These are phyloP conservation scores for Diachasma alloeum DNA, from an alignment of 1,140 invertebrate genomes.

Conservation along the genomic window DNA sequence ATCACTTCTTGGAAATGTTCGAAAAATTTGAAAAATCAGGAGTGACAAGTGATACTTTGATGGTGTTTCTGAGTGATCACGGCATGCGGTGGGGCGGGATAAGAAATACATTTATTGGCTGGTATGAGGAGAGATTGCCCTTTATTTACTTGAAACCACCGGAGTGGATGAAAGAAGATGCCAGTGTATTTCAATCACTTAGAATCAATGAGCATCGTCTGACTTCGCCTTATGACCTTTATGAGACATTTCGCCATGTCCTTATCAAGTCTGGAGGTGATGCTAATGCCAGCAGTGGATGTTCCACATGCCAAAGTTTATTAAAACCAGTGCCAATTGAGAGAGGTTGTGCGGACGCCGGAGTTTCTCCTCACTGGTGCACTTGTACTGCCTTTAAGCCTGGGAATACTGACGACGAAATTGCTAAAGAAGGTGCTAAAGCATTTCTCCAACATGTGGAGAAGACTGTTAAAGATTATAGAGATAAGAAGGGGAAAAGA, in stretches of 20 bases:
- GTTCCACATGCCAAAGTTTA: conserved; percentile 74
- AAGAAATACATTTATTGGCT: conserved; percentile 81
- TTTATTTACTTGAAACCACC: conserved; percentile 85
- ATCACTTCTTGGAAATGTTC: conserved; percentile 68
- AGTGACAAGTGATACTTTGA: conserved; percentile 72
- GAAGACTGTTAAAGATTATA: conserved; percentile 58
- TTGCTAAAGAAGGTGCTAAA: conserved; percentile 53
- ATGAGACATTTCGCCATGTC: conserved; percentile 72
- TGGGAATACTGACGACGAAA: conserved; percentile 54
- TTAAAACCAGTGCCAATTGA: conserved; percentile 71
- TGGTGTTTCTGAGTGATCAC: conserved; percentile 92
- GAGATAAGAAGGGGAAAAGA: conserved; percentile 46
- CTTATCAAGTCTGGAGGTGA: conserved; percentile 55
- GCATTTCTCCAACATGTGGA: conserved; percentile 57
- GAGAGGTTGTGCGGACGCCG: conserved; percentile 76
- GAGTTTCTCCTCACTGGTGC: conserved; percentile 81
- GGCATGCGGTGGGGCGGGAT: conserved; percentile 88
- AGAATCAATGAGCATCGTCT: conserved; percentile 76
- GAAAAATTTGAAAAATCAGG: conserved; percentile 67
- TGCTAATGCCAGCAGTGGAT: conserved; percentile 61
- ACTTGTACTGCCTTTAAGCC: conserved; percentile 70
- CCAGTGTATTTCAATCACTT: conserved; percentile 73
- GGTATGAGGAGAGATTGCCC: conserved; percentile 89
- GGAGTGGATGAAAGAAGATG: conserved; percentile 71
- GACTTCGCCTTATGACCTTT: conserved; percentile 86